A percentile compares a stretch with the other conserved stretches of the same genome.
Conservation (phyloP, 2,113 vertebrate genomes). For the Megalops atlanticus region DNA sequence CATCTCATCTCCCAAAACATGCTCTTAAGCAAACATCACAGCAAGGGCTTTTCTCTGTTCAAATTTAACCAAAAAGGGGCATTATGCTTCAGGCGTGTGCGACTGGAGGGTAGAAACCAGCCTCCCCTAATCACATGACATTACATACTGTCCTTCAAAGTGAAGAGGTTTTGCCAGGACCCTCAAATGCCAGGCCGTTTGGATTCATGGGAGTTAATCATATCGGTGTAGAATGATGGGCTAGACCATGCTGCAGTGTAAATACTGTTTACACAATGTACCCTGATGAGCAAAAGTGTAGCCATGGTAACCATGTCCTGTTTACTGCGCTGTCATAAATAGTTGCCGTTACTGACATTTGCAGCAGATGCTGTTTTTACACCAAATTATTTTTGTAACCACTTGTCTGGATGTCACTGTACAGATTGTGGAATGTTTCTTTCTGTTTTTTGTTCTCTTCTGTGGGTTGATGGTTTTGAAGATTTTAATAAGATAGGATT, state of each 20-base stretch:
- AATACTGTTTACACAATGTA: conserved; percentile 57
- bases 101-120: too few relatives aligned
- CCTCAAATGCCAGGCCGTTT: conserved; percentile 62
- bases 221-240: conserved; percentile 59
- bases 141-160: conserved; percentile 5
- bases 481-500: too few relatives aligned
- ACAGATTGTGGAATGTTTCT: conserved; percentile 81
- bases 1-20: not conserved
- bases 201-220: conserved; percentile 52
- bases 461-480: too few relatives aligned
- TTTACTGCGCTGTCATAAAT: conserved; percentile 59
- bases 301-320: conserved; percentile 57
- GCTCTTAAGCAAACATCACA: conserved; percentile 49
- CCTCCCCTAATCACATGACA: not conserved
- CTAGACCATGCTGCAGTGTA: conserved; percentile 62
- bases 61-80: conserved; percentile 71
- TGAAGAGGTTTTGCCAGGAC: not conserved
- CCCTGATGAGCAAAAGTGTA: conserved; percentile 65
- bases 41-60: conserved; percentile 71
- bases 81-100: too few relatives aligned
- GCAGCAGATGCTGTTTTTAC: conserved; percentile 64
- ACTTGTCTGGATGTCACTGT: conserved; percentile 79
- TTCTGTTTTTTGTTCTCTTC: conserved; percentile 21
- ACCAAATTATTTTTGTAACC: conserved; percentile 69
- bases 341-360: conserved; percentile 55